phyloP scores from a whole-genome alignment of 2,888 invertebrate species.

The Plebejus melissa region DNA sequence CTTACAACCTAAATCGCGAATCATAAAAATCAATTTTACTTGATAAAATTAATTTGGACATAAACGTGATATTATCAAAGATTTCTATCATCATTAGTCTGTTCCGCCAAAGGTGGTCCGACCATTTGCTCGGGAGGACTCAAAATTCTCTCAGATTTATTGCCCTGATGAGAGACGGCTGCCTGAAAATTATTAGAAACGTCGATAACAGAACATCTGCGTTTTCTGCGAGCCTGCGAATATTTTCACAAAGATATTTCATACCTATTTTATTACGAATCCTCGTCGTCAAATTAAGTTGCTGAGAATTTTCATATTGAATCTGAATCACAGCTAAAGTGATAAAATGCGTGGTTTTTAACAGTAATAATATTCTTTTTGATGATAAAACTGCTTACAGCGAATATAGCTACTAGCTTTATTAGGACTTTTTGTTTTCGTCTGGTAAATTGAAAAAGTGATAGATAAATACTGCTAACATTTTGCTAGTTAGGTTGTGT shows the following conservation, averaged over 20 bases:
- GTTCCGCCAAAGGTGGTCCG: conserved; percentile 18
- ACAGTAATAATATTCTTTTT: too few species aligned
- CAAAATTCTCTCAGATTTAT: conserved; percentile 28
- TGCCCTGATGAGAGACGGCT: conserved; percentile 25
- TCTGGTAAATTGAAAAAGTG: too few species aligned
- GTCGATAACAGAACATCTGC: conserved; percentile 33
- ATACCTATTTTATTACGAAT: conserved; percentile 11
- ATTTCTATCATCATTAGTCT: conserved; percentile 19
- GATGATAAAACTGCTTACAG: too few species aligned
- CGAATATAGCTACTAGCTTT: too few species aligned
- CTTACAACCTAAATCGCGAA: conserved; percentile 12
- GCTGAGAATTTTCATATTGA: background rate
- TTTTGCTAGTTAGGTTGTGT: too few species aligned
- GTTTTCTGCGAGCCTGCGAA: conserved; percentile 13
- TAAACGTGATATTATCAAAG: conserved; percentile 22
- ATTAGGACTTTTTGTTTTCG: too few species aligned
- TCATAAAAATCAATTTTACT: background rate
- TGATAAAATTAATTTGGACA: conserved; percentile 14
- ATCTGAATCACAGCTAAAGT: background rate
- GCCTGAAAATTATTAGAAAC: conserved; percentile 34
- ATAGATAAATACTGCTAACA: too few species aligned
- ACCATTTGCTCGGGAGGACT: conserved; percentile 22
- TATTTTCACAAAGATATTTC: conserved; percentile 21
- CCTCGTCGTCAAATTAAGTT: background rate
- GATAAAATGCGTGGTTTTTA: background rate